A percentile compares a stretch with the other conserved stretches of the same genome.
These are phyloP conservation scores for Orchesella flavescens DNA, from an alignment of 2,888 invertebrate species.

Conservation along the genomic window DNA sequence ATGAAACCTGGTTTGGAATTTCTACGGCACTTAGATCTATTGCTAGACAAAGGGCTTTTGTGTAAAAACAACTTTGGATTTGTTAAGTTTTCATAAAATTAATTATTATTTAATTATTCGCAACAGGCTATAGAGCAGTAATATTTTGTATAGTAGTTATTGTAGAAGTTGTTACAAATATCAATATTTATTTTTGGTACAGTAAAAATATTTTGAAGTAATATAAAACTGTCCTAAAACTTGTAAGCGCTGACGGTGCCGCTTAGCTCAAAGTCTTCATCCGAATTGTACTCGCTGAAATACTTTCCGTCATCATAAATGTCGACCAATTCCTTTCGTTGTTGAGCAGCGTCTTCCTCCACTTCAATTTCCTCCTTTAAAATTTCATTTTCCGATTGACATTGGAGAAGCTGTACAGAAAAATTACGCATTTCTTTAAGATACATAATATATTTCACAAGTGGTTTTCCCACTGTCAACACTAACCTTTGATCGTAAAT, in stretches of 20 bases:
- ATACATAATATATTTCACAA: no score
- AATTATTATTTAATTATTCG: no score
- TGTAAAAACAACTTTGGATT: no score
- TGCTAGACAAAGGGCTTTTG: slow-evolving; percentile 12
- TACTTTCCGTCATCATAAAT: slow-evolving; percentile 22
- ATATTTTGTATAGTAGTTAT: no score
- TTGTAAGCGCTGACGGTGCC: no score
- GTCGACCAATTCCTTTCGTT: not conserved
- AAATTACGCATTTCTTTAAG: not conserved
- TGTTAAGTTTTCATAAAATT: no score
- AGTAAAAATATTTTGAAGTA: no score
- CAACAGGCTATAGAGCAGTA: no score
- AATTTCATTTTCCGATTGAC: slow-evolving; percentile 1
- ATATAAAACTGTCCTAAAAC: no score
- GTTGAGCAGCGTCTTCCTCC: slow-evolving; percentile 20
- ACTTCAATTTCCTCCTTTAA: not conserved
- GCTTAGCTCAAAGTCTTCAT: slow-evolving; percentile 1
- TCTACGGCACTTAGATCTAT: slow-evolving; percentile 50
- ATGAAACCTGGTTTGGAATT: slow-evolving; percentile 64
- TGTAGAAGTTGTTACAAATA: no score
- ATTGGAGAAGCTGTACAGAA: not conserved
- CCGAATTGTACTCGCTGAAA: slow-evolving; percentile 17
- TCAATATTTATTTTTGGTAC: no score
- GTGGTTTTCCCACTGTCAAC: no score
- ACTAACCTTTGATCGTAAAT: slow-evolving; percentile 28